Conservation (phyloP, 1,140 invertebrate genomes). For the Triops longicaudatus region DNA sequence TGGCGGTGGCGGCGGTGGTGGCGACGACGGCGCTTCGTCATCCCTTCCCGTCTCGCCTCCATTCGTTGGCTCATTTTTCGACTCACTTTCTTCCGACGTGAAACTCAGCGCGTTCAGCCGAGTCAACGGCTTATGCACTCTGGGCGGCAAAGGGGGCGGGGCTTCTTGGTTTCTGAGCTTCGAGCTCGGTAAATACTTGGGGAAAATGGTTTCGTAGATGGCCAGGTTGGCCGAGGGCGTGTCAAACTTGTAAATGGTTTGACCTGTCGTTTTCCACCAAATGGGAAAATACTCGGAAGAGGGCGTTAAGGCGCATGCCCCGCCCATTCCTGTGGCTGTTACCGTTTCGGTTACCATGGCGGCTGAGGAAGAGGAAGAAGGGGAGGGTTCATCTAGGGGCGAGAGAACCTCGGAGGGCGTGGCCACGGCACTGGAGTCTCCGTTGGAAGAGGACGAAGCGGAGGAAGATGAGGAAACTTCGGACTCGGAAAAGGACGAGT, state of each 20-base stretch:
- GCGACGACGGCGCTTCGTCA: conserved; percentile 19
- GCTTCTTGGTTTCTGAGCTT: conserved; percentile 32
- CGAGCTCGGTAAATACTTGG: conserved; percentile 29
- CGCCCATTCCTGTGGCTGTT: conserved; percentile 16
- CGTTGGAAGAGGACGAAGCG: conserved; percentile 32
- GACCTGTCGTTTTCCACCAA: conserved; percentile 28
- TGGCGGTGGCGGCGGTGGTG: conserved; percentile 34
- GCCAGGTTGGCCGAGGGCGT: conserved; percentile 32
- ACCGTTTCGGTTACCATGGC: conserved; percentile 30
- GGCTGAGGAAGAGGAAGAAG: conserved; percentile 35
- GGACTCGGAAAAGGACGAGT: neutral
- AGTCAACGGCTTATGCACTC: conserved; percentile 31
- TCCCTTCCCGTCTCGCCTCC: neutral
- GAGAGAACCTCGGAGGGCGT: neutral
- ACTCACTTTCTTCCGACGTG: neutral
- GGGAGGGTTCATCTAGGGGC: neutral
- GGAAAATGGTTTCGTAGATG: conserved; percentile 40
- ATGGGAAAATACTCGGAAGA: conserved; percentile 30
- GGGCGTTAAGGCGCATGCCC: conserved; percentile 21
- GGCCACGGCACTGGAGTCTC: neutral
- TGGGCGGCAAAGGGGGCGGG: conserved; percentile 41
- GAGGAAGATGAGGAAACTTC: neutral
- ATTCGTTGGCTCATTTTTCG: neutral
- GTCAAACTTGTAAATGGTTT: conserved; percentile 23
- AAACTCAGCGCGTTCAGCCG: conserved; percentile 29